Percentiles rank a stretch among this genome's conserved stretches.
phyloP scores from a whole-genome alignment of 1,140 invertebrate species.

The Patella vulgata region DNA sequence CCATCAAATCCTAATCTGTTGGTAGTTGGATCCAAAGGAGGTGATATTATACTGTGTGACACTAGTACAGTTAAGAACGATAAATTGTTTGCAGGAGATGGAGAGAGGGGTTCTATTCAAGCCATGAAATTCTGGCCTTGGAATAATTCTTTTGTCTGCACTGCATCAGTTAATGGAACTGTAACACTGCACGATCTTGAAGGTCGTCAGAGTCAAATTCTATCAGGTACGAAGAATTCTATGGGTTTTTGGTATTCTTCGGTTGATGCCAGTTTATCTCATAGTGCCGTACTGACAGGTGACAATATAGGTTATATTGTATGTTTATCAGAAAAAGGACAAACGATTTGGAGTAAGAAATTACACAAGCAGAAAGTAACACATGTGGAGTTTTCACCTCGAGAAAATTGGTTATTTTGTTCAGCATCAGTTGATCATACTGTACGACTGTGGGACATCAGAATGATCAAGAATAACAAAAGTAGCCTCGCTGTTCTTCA shows the following conservation, averaged over 20 bases:
- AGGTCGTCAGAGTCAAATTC: constrained; percentile 29
- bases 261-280: constrained; percentile 48
- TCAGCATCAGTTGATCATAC: constrained; percentile 61
- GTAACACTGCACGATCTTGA: constrained; percentile 53
- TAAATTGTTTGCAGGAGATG: no score
- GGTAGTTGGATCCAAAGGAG: constrained; percentile 63
- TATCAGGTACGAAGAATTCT: constrained; percentile 53
- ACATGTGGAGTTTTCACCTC: constrained; percentile 58
- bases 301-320: constrained; percentile 54
- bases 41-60: constrained; percentile 63
- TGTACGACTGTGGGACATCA: constrained; percentile 62
- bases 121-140: constrained; percentile 59
- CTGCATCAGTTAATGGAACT: constrained; percentile 58
- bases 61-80: constrained; percentile 38
- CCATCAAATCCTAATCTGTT: constrained; percentile 49
- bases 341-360: constrained; percentile 34
- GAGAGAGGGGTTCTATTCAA: constrained; percentile 61
- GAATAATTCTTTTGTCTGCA: constrained; percentile 42
- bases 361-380: constrained; percentile 61
- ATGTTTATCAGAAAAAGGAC: constrained; percentile 50
- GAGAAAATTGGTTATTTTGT: constrained; percentile 57
- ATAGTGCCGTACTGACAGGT: constrained; percentile 51
- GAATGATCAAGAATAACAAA: constrained; percentile 50
- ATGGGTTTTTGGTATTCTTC: constrained; percentile 60
- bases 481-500: constrained; percentile 40